A percentile compares a stretch with the other conserved stretches of the same genome.
phyloP scores from a whole-genome alignment of 2,888 invertebrate species.

The Drosophila anceps region DNA sequence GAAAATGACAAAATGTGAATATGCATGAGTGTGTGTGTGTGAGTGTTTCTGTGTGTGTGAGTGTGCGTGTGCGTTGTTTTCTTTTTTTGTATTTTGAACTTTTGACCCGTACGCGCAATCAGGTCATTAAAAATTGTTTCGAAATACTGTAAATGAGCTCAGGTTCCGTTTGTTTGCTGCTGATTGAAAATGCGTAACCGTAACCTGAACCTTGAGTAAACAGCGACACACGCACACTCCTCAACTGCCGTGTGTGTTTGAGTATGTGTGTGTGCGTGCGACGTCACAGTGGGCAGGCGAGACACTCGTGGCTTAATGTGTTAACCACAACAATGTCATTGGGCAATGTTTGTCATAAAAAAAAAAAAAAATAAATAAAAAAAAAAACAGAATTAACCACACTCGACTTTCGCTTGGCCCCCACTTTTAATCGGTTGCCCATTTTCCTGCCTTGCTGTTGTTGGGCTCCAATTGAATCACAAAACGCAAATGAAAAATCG shows the following conservation, averaged over 20 bases:
- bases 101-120: constrained; percentile 83
- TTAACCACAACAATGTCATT: constrained; percentile 51
- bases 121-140: constrained; percentile 71
- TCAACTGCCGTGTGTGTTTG: constrained; percentile 6
- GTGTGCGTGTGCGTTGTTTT: constrained; percentile 7
- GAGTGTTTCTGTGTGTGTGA: neutral
- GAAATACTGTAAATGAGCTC: constrained; percentile 29
- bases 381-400: constrained; percentile 38
- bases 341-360: constrained; percentile 22
- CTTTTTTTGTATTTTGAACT: constrained; percentile 75
- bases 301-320: constrained; percentile 47
- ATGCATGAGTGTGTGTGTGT: constrained; percentile 27
- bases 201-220: constrained; percentile 81
- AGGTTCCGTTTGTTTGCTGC: constrained; percentile 29
- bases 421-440: constrained; percentile 27
- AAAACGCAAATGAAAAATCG: constrained; percentile 70
- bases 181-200: constrained; percentile 77
- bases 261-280: constrained; percentile 43
- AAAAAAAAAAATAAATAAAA: constrained; percentile 46
- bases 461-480: constrained; percentile 53
- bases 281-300: constrained; percentile 61
- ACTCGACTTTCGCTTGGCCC: constrained; percentile 37
- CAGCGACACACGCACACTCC: constrained; percentile 48
- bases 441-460: constrained; percentile 10
- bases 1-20: constrained; percentile 78